Evolutionary conservation across 2,113 vertebrate species (phyloP).

Genomic region (Onychostoma macrolepis): DNA sequence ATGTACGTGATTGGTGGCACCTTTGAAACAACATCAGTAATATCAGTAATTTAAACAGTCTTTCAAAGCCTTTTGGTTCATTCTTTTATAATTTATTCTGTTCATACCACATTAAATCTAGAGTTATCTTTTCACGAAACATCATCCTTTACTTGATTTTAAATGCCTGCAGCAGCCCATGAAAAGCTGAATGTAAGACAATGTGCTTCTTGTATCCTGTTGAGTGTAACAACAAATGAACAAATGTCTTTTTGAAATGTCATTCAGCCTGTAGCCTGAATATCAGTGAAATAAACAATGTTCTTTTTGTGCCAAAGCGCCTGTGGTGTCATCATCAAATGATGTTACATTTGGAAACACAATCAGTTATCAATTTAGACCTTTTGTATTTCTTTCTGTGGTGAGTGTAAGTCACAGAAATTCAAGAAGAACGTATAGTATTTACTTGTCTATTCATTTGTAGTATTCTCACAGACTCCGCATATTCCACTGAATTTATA

Average conservation of each 20-base stretch:
- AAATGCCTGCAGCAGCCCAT: not conserved
- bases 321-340: constrained; percentile 20
- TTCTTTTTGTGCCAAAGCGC: not conserved
- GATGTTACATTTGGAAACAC: constrained; percentile 47
- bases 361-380: constrained; percentile 57
- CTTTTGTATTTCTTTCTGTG: constrained; percentile 44
- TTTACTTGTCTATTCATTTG: not conserved
- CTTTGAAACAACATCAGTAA: not conserved
- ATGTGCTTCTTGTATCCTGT: not conserved
- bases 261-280: not conserved
- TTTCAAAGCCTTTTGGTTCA: not conserved
- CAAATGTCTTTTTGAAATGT: constrained; percentile 19
- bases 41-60: not conserved
- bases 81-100: not conserved
- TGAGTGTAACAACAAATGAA: constrained; percentile 1
- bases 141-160: not conserved
- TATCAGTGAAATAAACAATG: constrained; percentile 3
- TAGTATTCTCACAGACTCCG: not conserved
- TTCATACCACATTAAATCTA: not conserved
- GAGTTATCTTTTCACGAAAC: not conserved
- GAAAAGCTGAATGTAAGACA: not conserved
- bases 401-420: constrained; percentile 12
- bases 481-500: constrained; percentile 1
- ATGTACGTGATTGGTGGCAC: not conserved
- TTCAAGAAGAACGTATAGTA: not conserved